These are phyloP conservation scores for Calephelis virginiensis DNA, from an alignment of 1,140 invertebrate genomes.

Conservation along the genomic window DNA sequence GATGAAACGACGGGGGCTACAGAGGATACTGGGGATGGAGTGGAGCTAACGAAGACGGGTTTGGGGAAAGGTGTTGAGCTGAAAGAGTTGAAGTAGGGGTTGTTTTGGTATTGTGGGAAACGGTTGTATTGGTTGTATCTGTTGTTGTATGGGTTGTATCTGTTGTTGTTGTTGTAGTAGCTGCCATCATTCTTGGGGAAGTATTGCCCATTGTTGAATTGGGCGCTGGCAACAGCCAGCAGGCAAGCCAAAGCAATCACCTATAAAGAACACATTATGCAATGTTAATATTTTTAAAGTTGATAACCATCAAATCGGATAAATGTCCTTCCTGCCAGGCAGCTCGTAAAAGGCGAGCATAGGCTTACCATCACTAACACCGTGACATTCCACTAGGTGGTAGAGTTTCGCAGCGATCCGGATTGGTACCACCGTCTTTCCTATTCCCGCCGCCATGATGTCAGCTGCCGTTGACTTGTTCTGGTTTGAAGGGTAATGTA, in stretches of 20 bases:
- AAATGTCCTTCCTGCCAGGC: too few relatives aligned
- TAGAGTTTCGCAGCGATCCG: too few relatives aligned
- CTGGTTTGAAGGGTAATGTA: too few relatives aligned
- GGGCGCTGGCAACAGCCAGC: slow-evolving; percentile 49
- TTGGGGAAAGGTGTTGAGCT: slow-evolving; percentile 21
- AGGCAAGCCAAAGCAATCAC: slow-evolving; percentile 52
- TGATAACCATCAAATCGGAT: background rate
- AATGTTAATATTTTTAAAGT: slow-evolving; percentile 16
- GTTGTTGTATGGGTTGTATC: slow-evolving; percentile 35
- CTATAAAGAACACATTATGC: slow-evolving; percentile 41
- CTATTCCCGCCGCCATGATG: too few relatives aligned
- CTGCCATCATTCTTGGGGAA: slow-evolving; percentile 27
- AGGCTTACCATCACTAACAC: too few relatives aligned
- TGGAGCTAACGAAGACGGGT: slow-evolving; percentile 33
- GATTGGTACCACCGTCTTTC: too few relatives aligned
- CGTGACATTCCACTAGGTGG: too few relatives aligned
- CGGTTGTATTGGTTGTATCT: slow-evolving; percentile 32
- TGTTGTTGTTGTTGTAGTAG: slow-evolving; percentile 34
- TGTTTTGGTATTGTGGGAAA: slow-evolving; percentile 24
- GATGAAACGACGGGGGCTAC: slow-evolving; percentile 16
- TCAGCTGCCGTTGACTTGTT: too few relatives aligned
- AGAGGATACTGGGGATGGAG: slow-evolving; percentile 22
- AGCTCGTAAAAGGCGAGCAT: too few relatives aligned
- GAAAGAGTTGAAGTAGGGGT: slow-evolving; percentile 24
- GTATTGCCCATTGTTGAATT: slow-evolving; percentile 39